Conservation (phyloP, 2,797 vertebrate genomes). For the Argyrosomus regius region DNA sequence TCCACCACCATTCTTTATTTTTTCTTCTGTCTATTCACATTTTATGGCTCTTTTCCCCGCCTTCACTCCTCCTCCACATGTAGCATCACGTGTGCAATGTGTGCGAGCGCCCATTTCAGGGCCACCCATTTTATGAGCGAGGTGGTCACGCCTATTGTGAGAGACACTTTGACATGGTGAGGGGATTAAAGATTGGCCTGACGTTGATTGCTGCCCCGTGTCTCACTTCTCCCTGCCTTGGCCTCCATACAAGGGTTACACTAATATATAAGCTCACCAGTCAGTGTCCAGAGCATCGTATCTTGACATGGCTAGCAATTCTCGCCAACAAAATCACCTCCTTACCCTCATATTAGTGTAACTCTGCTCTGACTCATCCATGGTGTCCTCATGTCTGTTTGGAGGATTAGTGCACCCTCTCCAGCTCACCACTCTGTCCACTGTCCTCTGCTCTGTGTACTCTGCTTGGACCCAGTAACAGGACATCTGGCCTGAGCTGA, state of each 20-base stretch:
- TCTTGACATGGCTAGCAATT: neutral
- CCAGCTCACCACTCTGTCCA: conserved; percentile 3
- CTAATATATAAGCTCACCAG: conserved; percentile 13
- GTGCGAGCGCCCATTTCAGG: conserved; percentile 85
- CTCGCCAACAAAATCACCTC: neutral
- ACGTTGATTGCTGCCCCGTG: conserved; percentile 42
- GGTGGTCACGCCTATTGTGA: conserved; percentile 83
- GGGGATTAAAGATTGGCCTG: conserved; percentile 44
- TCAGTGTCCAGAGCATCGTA: neutral
- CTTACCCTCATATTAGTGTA: conserved; percentile 11
- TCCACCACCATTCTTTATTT: conserved; percentile 2
- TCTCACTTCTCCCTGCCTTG: conserved; percentile 40
- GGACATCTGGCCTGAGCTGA: conserved; percentile 52
- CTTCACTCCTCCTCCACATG: conserved; percentile 28
- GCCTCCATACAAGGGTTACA: conserved; percentile 31
- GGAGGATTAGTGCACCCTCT: conserved; percentile 6
- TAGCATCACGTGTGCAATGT: conserved; percentile 90
- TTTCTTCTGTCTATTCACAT: conserved; percentile 20
- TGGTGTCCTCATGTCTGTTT: conserved; percentile 6
- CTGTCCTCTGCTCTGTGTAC: neutral
- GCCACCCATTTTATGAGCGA: conserved; percentile 82
- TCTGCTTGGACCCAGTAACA: conserved; percentile 43
- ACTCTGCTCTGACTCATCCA: neutral
- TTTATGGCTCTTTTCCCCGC: conserved; percentile 17
- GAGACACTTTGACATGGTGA: conserved; percentile 86